phyloP scores from a whole-genome alignment of 2,888 invertebrate species.

The Leptura quadrifasciata region DNA sequence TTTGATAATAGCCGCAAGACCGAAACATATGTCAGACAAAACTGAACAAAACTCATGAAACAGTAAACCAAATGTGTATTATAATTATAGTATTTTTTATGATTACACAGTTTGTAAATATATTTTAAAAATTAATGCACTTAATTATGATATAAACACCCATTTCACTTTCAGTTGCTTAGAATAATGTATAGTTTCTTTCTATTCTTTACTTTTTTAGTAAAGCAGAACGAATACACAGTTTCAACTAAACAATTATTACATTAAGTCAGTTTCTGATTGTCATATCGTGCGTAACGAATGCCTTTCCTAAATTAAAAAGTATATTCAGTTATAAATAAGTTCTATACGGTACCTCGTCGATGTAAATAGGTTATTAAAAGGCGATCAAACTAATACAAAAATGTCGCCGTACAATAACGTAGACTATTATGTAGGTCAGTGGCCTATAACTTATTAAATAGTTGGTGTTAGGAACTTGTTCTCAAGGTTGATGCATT shows the following conservation, averaged over 20 bases:
- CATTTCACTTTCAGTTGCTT: no score
- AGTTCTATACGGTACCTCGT: background rate
- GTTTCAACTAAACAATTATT: no score
- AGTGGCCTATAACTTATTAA: constrained; percentile 1
- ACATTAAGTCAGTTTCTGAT: background rate
- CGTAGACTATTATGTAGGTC: background rate
- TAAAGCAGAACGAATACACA: background rate
- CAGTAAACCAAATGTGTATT: no score
- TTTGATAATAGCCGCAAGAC: no score
- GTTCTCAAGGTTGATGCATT: background rate
- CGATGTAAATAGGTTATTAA: background rate
- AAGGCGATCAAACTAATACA: background rate
- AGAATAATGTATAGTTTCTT: no score
- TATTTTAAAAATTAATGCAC: no score
- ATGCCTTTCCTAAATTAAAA: background rate
- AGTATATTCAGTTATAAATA: background rate
- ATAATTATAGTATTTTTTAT: no score
- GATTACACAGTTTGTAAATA: no score
- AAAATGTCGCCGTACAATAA: background rate
- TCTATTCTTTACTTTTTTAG: no score
- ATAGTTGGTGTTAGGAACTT: background rate
- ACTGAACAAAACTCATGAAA: no score
- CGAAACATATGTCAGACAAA: no score
- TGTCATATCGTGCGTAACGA: background rate
- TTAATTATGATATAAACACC: no score